phyloP scores from a whole-genome alignment of 2,888 invertebrate genomes.

The Troides aeacus region DNA sequence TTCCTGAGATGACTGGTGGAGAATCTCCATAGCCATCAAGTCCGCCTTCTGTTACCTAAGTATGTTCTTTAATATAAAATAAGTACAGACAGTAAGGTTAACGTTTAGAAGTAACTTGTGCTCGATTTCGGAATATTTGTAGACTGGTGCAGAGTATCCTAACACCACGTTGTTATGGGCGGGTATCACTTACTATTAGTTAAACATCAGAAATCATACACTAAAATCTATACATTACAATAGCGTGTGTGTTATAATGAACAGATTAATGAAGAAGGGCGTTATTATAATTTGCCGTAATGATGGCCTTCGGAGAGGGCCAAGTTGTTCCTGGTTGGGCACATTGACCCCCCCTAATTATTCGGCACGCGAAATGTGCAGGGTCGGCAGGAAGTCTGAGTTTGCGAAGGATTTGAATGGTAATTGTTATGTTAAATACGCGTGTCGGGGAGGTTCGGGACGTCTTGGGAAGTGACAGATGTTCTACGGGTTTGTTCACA shows the following conservation, averaged over 20 bases:
- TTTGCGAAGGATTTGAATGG: slow-evolving; percentile 29
- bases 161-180: no score
- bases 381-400: slow-evolving; percentile 26
- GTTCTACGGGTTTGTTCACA: slow-evolving; percentile 15
- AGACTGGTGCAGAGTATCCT: no score
- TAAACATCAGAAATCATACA: no score
- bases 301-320: slow-evolving; percentile 8
- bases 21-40: no score
- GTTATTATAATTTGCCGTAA: slow-evolving; percentile 1
- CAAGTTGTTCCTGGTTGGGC: slow-evolving; percentile 16
- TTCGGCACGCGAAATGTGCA: slow-evolving; percentile 11
- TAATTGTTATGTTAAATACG: slow-evolving; percentile 27
- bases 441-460: slow-evolving; percentile 18
- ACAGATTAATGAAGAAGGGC: background rate
- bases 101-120: no score
- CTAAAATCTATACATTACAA: no score
- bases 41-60: no score
- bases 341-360: slow-evolving; percentile 25
- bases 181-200: no score
- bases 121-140: no score
- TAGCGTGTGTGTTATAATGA: background rate
- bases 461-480: slow-evolving; percentile 23
- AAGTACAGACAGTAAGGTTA: no score
- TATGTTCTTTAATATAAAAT: no score
- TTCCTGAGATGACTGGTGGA: no score